Percentiles rank a stretch among this genome's conserved stretches.
Evolutionary conservation across 2,113 vertebrate species (phyloP).

Genomic region (Tetraodon nigroviridis): DNA sequence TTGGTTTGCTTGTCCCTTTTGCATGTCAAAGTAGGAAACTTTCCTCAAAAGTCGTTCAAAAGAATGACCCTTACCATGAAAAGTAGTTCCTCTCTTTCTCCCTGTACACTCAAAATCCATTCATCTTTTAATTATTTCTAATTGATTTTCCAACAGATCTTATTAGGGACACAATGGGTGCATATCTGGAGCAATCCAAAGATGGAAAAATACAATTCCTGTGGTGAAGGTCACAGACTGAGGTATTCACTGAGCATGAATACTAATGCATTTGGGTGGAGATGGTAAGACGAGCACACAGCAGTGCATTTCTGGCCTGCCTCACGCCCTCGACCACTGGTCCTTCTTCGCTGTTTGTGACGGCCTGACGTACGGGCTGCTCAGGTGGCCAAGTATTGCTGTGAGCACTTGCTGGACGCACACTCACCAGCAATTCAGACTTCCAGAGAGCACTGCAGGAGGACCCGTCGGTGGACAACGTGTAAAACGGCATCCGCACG

Average conservation of each 20-base stretch:
- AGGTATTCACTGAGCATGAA: no score
- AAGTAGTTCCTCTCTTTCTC: neutral
- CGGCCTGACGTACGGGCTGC: constrained; percentile 96
- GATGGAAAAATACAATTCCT: constrained; percentile 99
- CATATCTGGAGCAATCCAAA: constrained; percentile 99
- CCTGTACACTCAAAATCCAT: no score
- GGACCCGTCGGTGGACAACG: constrained; percentile 86
- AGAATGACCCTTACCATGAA: no score
- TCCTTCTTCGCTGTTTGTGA: constrained; percentile 99
- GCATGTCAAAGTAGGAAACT: no score
- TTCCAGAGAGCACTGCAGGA: constrained; percentile 87
- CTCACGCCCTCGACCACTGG: constrained; percentile 91
- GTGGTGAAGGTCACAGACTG: constrained; percentile 89
- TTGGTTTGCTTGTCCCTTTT: no score
- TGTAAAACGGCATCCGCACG: constrained; percentile 95
- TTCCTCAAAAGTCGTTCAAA: no score
- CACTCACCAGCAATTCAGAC: constrained; percentile 98
- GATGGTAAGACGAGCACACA: constrained; percentile 98
- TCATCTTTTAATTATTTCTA: constrained; percentile 31
- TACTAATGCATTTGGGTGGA: no score
- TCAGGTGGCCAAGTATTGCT: constrained; percentile 99
- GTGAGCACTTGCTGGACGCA: constrained; percentile 98
- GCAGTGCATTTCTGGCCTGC: constrained; percentile 93
- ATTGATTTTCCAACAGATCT: no score
- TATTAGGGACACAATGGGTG: constrained; percentile 83